Base-by-base conservation (phyloP, 2,113 vertebrate genomes). In the Ondatra zibethicus region DNA sequence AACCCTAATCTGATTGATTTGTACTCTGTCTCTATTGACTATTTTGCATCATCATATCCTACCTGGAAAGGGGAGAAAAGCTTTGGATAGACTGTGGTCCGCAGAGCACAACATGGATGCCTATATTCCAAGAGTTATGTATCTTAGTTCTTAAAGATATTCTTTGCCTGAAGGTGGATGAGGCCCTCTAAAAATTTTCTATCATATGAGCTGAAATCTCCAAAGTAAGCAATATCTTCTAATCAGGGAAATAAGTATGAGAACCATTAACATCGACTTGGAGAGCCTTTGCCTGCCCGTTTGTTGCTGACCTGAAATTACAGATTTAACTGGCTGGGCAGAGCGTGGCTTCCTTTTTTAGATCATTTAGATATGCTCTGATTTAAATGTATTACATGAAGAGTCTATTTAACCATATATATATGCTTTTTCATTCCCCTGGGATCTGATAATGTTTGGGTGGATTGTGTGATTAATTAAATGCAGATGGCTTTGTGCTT, bases 391-490 rank as follows among this genome's bases (percentile, higher is more conserved):
- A 89, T 81, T 93, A 55, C 16, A 84, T 94, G 66, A 97, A 80
- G 72, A 61, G 0, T 92, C 23, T 93, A 39, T 89, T 98, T 88
- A 97, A 81, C 58, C 68, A 2, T 80, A 76, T 92, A 66, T 47
- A 85, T 85, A 85, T 21, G 65, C 76, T 94, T 96, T 97, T 92
- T 86, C 97, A 94, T 96, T 97, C 58, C 94, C 92, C 97, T 95
- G 76, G 47, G 87, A 90, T 96, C 36, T 98, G 88, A 89, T 97
- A 88, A 88, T 97, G 66, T 97, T 89, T 93, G 92, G 82, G 95
- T 96, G 66, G 76, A 93, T 75, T 91, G 55, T 86, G 94, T 95
- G 93, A 98, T 96, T 97, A 97, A 98, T 97, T 97, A 98, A 98
- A 92, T 97, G 80, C 92, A 97, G 97, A 92, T 97, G 68, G 96